Evolutionary conservation across 1,140 invertebrate species (phyloP), one percentile per base, ranked within the genome.

Genomic region (Nymphalis io): DNA sequence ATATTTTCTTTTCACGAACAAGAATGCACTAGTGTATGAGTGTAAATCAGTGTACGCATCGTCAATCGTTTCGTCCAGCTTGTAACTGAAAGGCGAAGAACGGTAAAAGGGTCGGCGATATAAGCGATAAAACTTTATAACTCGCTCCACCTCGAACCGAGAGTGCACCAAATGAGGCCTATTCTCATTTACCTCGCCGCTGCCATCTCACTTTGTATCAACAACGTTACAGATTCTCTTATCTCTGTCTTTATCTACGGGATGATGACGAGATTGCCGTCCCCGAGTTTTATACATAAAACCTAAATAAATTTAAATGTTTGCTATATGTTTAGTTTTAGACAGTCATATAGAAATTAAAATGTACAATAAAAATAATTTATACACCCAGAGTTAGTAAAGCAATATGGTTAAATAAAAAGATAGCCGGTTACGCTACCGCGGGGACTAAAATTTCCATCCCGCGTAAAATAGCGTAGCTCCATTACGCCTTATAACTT

Each of bases 171-270:
- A 85, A 86, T 80, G 74, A 80, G 78, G 78, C 76, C 73, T 78
- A 77, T 87, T 86, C 79, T 85, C 82, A 87, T 88, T 87, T 85
- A 83, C 83, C 82, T 76, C 79, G 70, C 72, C 70, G 60, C 72
- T 18, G 21, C 11, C 27, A 27, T 33, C 38, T 64, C 20, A 63
- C 33, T 61, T 44, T 78, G 73, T 80, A 79, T 83, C 80, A 80
- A 83, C 76, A 68, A 72, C 60, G 69, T 75, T 78, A 79, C 65
- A 73, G 57, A 53, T 63, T 73, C 79, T 80, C 84, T 79, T 82
- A 72, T 77, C 67, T 72, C 59, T 62, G 40, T 60, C 38, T 53
- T 68, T 72, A 69, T 68, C 61, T 48, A 46, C 66, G 42, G 40
- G 15, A 16, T 18, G 46, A 57, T 55, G 10, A 51, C 44, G 33